Base-by-base conservation (phyloP, 2,797 vertebrate genomes). In the Pagetopsis macropterus region DNA sequence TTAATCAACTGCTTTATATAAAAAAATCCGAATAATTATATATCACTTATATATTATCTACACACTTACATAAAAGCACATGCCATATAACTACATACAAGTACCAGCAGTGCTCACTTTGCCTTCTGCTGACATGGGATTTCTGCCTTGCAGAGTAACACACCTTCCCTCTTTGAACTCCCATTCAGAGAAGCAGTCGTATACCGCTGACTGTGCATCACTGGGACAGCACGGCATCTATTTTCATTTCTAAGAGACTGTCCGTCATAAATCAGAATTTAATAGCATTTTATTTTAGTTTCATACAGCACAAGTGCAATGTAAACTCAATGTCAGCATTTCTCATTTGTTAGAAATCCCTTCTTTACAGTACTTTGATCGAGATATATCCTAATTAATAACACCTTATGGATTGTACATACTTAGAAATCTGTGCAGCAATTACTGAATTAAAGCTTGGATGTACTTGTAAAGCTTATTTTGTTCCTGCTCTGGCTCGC, bases 111-210 rank as follows among this genome's bases (percentile, higher is more conserved):
- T 27, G 55, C 68, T 78, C 48, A 19, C 60, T 79, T 69, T 81
- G 43, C 81, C 81, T 84, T 80, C 37, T 83, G 84, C 88, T 88
- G 83, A 88, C 69, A 48, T n/a, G 50, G 77, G 7, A 75, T 50
- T 89, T 88, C 75, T 72, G 70, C 8, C 56, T 50, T 66, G 61
- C 21, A 51, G 58, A 64, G 31, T 14, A 72, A 77, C 52, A 67
- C 69, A 71, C 68, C 70, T 50, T 62, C 51, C 23, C 23, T 68
- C 48, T 37, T n/a, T 76, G 37, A 74, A 31, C 65, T 57, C 59
- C 50, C 62, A 65, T 51, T 72, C 77, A 76, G 70, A 73, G 50
- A 12, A 15, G 10, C 37, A 16, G 41, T 65, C n/a, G 21, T 17
- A 46, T 72, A 55, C 15, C 0, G 70, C 87, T 85, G 84, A 89